Conservation (phyloP, 1,140 invertebrate genomes). For the Drosophila orena region DNA sequence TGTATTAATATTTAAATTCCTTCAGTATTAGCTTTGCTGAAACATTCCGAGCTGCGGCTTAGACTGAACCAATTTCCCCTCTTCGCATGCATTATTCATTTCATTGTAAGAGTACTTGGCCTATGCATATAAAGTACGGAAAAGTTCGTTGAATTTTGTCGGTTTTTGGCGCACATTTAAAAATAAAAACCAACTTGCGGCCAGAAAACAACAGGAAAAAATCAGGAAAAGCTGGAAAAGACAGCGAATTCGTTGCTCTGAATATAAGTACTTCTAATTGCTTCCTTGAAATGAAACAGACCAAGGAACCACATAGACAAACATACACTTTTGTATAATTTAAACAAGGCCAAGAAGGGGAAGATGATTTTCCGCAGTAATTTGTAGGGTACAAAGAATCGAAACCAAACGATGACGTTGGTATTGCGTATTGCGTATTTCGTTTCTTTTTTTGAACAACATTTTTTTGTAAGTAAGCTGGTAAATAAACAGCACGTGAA, state of each 20-base stretch:
- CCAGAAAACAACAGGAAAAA: not conserved
- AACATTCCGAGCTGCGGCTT: constrained; percentile 16
- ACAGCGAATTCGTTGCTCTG: constrained; percentile 35
- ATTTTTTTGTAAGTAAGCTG: constrained; percentile 10
- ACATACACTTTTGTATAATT: constrained; percentile 31
- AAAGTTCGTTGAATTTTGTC: constrained; percentile 25
- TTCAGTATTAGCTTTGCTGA: constrained; percentile 5
- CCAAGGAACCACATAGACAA: constrained; percentile 20
- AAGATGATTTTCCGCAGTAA: constrained; percentile 26
- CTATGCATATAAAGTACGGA: constrained; percentile 44
- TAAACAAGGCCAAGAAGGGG: constrained; percentile 36
- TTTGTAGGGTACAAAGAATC: constrained; percentile 5
- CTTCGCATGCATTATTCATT: constrained; percentile 48
- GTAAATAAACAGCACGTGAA: constrained; percentile 71
- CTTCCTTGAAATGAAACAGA: constrained; percentile 69
- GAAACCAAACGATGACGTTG: constrained; percentile 31
- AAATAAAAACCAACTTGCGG: constrained; percentile 27
- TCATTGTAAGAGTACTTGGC: constrained; percentile 35
- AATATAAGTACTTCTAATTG: constrained; percentile 59
- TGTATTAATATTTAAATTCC: constrained; percentile 17
- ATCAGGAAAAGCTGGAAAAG: constrained; percentile 13
- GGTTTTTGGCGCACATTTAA: constrained; percentile 39
- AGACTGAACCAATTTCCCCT: constrained; percentile 32
- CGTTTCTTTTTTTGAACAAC: not conserved
- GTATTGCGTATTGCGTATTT: constrained; percentile 17